phyloP scores from a whole-genome alignment of 2,113 vertebrate species.

The Salvelinus namaycush region DNA sequence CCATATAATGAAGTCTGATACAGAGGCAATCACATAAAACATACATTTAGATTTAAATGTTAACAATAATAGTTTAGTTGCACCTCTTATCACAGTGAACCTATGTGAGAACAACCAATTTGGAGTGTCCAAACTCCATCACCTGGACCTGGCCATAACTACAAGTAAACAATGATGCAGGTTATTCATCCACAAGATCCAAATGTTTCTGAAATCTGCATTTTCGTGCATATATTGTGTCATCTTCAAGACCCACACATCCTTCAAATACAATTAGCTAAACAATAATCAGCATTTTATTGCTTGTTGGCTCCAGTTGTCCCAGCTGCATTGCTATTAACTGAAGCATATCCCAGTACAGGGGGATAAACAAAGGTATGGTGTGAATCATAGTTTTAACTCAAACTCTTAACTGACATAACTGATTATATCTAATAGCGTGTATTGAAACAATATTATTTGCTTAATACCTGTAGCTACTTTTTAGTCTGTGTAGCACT shows the following conservation, averaged over 20 bases:
- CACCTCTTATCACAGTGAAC: no score
- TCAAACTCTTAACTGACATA: no score
- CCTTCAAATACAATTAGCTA: neutral
- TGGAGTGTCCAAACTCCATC: no score
- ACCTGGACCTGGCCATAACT: no score
- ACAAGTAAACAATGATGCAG: no score
- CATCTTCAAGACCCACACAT: neutral
- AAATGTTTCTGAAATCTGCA: neutral
- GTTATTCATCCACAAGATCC: neutral
- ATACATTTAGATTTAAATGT: no score
- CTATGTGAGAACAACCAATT: no score
- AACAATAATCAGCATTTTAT: neutral
- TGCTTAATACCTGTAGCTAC: neutral
- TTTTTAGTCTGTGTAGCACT: constrained; percentile 18
- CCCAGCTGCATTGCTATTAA: no score
- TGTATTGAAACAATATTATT: neutral
- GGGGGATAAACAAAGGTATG: neutral
- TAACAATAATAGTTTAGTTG: no score
- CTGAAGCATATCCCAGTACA: neutral
- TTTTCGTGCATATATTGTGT: neutral
- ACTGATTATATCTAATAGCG: neutral
- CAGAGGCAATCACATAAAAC: neutral
- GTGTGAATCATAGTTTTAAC: no score
- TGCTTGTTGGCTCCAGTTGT: neutral
- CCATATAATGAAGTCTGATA: neutral